phyloP scores from a whole-genome alignment of 2,888 invertebrate species.

The Acrocyrtus sp. region DNA sequence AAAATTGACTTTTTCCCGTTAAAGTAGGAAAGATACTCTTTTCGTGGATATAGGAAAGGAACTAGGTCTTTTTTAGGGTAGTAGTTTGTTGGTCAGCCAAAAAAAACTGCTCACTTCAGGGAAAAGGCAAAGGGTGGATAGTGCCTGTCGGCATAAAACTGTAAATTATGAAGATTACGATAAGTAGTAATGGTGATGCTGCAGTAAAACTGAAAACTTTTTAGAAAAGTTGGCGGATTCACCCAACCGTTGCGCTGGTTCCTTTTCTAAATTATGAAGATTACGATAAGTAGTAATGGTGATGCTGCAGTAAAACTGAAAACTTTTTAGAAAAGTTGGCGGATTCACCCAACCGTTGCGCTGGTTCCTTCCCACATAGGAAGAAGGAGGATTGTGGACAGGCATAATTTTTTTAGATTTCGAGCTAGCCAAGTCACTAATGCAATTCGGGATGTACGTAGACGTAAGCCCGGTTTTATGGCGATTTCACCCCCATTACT shows the following conservation, averaged over 20 bases:
- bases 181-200: background rate
- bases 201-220: background rate
- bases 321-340: background rate
- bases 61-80: background rate
- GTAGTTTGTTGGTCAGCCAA: too few relatives aligned
- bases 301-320: background rate
- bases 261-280: slow-evolving; percentile 27
- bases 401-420: too few relatives aligned
- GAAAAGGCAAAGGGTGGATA: too few relatives aligned
- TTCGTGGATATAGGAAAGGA: background rate
- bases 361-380: too few relatives aligned
- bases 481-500: too few relatives aligned
- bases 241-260: too few relatives aligned
- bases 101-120: slow-evolving; percentile 8
- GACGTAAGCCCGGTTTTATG: too few relatives aligned
- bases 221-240: background rate
- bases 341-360: too few relatives aligned
- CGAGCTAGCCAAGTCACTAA: too few relatives aligned
- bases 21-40: background rate
- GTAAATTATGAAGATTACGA: slow-evolving; percentile 26
- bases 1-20: background rate
- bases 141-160: slow-evolving; percentile 17
- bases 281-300: slow-evolving; percentile 9
- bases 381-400: too few relatives aligned
- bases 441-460: too few relatives aligned